Evolutionary conservation across 1,140 invertebrate species (phyloP).

Genomic region (Anastrepha obliqua): DNA sequence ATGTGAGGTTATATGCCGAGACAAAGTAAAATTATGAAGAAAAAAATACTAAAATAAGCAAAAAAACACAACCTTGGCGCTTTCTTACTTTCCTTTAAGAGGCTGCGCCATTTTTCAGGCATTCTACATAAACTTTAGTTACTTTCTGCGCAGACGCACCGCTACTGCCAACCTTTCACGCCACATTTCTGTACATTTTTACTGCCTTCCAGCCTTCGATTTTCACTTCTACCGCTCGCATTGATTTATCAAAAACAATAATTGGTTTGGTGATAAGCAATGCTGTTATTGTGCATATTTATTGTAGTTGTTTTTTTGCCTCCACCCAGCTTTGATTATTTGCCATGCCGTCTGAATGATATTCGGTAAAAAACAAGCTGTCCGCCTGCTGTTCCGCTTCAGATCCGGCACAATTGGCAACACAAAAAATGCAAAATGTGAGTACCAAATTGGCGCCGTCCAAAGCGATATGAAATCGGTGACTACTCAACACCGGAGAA

Average conservation of each 20-base stretch:
- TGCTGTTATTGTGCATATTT: background rate
- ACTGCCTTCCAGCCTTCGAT: background rate
- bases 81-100: constrained; percentile 7
- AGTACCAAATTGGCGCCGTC: background rate
- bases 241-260: constrained; percentile 30
- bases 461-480: background rate
- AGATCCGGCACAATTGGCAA: background rate
- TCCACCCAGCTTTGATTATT: background rate
- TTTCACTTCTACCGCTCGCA: background rate
- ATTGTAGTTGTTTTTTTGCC: background rate
- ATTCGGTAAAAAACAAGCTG: background rate
- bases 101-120: background rate
- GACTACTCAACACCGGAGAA: background rate
- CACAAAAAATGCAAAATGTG: background rate
- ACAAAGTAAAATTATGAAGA: no score
- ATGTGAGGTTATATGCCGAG: background rate
- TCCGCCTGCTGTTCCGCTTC: background rate
- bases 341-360: background rate
- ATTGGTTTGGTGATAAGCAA: constrained; percentile 2
- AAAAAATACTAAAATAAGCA: no score
- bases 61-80: background rate
- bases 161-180: background rate
- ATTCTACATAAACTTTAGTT: background rate
- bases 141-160: background rate
- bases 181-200: background rate